Base-by-base conservation (phyloP, 1,140 invertebrate species). In the Drosophila bipectinata region DNA sequence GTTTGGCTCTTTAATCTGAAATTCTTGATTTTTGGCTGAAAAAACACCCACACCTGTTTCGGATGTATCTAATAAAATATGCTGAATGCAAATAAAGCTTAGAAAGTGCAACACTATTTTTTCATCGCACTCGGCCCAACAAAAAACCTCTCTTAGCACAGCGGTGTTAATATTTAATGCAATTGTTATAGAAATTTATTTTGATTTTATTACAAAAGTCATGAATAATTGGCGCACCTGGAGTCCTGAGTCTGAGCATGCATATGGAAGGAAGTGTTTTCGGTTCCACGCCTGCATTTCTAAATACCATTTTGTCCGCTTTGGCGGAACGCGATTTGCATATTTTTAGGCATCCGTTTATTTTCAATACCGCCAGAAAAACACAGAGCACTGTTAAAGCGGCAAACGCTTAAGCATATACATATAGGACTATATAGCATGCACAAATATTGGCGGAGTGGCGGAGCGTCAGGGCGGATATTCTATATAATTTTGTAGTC, bases 131-230 rank as follows among this genome's bases (percentile, higher is more conserved):
- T 18, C 26, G 21, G 30, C 14, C 8, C 15, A 47, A 47, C 54
- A 51, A 68, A 47, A 72, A 53, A 14, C 4, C 26, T 15, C 58
- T 45, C 71, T 55, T 55, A 10, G 30, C 57, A 74, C 34, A 72
- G 60, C 7, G 34, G 10, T 55, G 67, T 85, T 34, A 68, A 85
- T 87, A 71, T 87, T 85, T 82, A 58, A 85, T 87, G 34, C 48
- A 48, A 76, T 75, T 75, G 63, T 75, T 75, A 87, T 75, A 52
- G 32, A 66, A 84, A 78, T 77, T 78, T 72, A 85, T 78, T 85
- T 85, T 85, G 81, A 85, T 85, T 85, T 85, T 87, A 85, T 85
- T 82, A 82, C 78, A 82, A 51, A 37, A 48, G 47, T 63, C 55
- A 72, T 85, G 64, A 85, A 85, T 85, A 75, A 85, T 74, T 51